Evolutionary conservation across 2,888 invertebrate genomes (phyloP).

Genomic region (Ferrisia virgata): DNA sequence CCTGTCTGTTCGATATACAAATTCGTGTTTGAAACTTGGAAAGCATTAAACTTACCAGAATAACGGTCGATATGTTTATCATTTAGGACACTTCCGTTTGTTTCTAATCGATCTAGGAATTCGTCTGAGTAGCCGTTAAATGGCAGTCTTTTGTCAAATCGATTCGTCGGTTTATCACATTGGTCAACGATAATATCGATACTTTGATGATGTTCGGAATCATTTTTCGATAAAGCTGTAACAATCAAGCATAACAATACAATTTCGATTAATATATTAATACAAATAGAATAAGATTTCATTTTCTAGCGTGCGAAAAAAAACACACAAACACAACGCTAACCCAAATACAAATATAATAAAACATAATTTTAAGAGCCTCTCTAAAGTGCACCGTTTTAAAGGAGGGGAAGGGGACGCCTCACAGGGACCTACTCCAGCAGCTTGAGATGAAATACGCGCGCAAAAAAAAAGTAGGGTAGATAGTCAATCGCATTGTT

Average conservation of each 20-base stretch:
- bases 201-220: slow-evolving; percentile 66
- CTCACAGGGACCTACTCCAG: background rate
- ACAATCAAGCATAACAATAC: slow-evolving; percentile 50
- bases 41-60: slow-evolving; percentile 20
- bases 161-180: slow-evolving; percentile 53
- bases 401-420: background rate
- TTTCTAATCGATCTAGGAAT: slow-evolving; percentile 88
- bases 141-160: slow-evolving; percentile 67
- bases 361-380: background rate
- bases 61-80: slow-evolving; percentile 69
- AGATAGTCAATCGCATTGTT: background rate
- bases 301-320: no score
- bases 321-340: background rate
- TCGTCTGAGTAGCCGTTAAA: slow-evolving; percentile 93
- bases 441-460: background rate
- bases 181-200: slow-evolving; percentile 34
- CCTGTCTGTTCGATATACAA: no score
- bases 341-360: background rate
- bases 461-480: background rate
- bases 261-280: background rate
- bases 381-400: background rate
- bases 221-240: slow-evolving; percentile 89
- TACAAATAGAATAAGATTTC: no score
- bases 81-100: slow-evolving; percentile 87
- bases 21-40: no score